Percentiles rank a stretch among this genome's conserved stretches.
Evolutionary conservation across 2,888 invertebrate species (phyloP).

Genomic region (Pardosa pseudoannulata): DNA sequence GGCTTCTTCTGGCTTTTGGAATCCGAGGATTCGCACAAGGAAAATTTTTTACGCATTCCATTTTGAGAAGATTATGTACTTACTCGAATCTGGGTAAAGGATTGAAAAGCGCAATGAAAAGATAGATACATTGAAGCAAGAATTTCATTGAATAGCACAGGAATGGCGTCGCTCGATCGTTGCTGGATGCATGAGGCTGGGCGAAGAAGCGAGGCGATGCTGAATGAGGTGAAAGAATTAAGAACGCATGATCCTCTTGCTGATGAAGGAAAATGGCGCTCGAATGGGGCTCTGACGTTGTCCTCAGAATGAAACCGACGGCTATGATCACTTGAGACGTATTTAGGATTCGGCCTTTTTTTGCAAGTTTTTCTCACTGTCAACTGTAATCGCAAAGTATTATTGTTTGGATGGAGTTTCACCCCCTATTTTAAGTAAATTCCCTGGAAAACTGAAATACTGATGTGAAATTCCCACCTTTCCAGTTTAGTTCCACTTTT

Average conservation of each 20-base stretch:
- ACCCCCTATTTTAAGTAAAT: no score
- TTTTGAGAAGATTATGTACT: constrained; percentile 65
- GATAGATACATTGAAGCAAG: neutral
- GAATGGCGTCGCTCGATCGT: neutral
- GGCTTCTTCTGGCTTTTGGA: constrained; percentile 34
- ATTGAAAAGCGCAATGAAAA: neutral
- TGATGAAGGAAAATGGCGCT: neutral
- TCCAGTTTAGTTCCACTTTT: no score
- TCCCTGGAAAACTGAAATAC: no score
- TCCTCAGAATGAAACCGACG: neutral
- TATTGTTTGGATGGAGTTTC: no score
- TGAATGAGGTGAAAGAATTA: neutral
- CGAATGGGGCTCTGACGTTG: neutral
- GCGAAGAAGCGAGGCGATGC: neutral
- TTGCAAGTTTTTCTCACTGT: no score
- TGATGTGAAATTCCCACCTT: no score
- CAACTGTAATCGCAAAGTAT: neutral
- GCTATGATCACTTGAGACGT: no score
- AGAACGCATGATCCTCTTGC: neutral
- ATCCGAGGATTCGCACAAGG: neutral
- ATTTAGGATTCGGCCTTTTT: no score
- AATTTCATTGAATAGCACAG: neutral
- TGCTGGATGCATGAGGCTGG: neutral
- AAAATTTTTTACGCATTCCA: constrained; percentile 2
- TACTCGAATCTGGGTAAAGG: constrained; percentile 32